phyloP scores from a whole-genome alignment of 2,888 invertebrate species.

The Bombylius major region DNA sequence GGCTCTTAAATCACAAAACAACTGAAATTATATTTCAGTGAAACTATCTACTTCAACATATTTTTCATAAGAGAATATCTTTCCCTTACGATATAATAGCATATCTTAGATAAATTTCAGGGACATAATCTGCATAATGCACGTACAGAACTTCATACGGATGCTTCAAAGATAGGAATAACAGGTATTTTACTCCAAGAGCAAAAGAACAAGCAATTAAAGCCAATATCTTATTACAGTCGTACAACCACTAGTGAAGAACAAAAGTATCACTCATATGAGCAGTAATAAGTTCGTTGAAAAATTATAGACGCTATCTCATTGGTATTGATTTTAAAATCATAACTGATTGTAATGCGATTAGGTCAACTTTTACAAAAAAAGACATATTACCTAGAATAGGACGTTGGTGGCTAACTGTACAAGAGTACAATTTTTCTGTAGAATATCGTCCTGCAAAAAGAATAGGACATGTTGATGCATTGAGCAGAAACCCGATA shows the following conservation, averaged over 20 bases:
- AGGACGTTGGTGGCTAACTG: slow-evolving; percentile 22
- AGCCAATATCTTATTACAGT: slow-evolving; percentile 20
- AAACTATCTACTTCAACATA: too few relatives aligned
- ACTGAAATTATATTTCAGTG: too few relatives aligned
- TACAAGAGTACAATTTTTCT: slow-evolving; percentile 22
- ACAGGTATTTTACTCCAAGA: slow-evolving; percentile 18
- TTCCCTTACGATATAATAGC: too few relatives aligned
- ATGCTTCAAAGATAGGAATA: slow-evolving; percentile 16
- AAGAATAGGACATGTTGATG: slow-evolving; percentile 23
- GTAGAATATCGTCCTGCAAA: slow-evolving; percentile 20
- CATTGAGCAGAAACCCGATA: slow-evolving; percentile 18
- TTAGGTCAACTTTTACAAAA: slow-evolving; percentile 12
- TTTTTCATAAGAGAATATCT: too few relatives aligned
- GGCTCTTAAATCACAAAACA: too few relatives aligned
- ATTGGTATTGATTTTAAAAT: background rate
- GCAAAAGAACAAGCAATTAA: slow-evolving; percentile 6
- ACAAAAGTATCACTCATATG: slow-evolving; percentile 21
- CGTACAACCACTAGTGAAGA: slow-evolving; percentile 18
- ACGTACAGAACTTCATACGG: slow-evolving; percentile 17
- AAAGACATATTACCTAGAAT: slow-evolving; percentile 18
- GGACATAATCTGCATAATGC: too few relatives aligned
- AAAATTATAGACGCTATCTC: background rate
- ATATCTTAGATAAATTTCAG: too few relatives aligned
- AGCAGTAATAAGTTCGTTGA: slow-evolving; percentile 19
- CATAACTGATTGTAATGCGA: slow-evolving; percentile 17